A percentile compares a stretch with the other conserved stretches of the same genome.
phyloP scores from a whole-genome alignment of 2,888 invertebrate species.

The Anodontia alba region DNA sequence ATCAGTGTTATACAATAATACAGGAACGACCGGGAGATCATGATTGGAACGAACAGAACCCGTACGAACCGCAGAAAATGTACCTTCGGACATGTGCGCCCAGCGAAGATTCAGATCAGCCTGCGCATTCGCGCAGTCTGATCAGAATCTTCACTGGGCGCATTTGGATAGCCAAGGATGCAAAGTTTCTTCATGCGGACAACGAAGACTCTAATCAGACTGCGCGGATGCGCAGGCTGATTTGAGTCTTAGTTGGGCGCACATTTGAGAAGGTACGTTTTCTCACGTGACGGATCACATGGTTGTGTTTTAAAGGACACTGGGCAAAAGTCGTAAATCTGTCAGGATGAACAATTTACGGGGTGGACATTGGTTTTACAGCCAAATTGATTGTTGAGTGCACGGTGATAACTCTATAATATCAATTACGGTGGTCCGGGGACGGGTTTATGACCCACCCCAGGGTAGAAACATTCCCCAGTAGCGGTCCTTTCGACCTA shows the following conservation, averaged over 20 bases:
- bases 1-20: neutral
- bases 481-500: neutral
- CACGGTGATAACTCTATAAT: neutral
- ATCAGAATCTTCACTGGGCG: too few relatives aligned
- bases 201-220: too few relatives aligned
- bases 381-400: neutral
- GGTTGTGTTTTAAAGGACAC: neutral
- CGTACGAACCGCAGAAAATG: too few relatives aligned
- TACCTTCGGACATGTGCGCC: too few relatives aligned
- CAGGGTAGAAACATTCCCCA: neutral
- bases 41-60: neutral
- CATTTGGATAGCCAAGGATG: too few relatives aligned
- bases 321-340: neutral
- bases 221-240: too few relatives aligned
- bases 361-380: neutral
- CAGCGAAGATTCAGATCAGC: too few relatives aligned
- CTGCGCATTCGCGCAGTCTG: too few relatives aligned
- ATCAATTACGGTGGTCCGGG: conserved; percentile 9
- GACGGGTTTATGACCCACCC: conserved; percentile 9
- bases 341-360: neutral
- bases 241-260: too few relatives aligned
- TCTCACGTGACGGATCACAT: too few relatives aligned
- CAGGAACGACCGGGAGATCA: neutral
- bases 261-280: too few relatives aligned
- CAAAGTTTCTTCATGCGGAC: too few relatives aligned